Base-by-base conservation (phyloP, 1,140 invertebrate genomes). In the Zaprionus africanus region DNA sequence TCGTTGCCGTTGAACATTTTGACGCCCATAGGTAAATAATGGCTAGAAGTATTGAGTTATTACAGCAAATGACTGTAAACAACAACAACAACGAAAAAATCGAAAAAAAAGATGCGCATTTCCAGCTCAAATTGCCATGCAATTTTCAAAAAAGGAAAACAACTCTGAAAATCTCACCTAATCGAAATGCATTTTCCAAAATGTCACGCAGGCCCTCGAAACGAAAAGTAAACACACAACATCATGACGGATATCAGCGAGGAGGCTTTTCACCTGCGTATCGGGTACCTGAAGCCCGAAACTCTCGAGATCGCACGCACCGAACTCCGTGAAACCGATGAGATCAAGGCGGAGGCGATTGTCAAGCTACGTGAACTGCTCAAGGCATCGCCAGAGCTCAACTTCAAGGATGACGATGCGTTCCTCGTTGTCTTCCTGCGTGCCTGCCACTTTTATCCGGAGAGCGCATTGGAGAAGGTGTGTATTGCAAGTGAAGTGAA, bases 381-480 rank as follows among this genome's bases (percentile, higher is more conserved):
- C 0, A 94, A 95, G 79, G 95, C 95, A 92, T 94, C 95, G 74
- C 93, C 94, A 65, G 95, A 94, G 13, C 78, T 97, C 36, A 93
- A 94, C 70, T 97, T 93, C 67, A 94, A 93, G 57, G 95, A 96
- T 31, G 96, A 96, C 67, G 96, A 97, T 77, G 96, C 96, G 3
- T 95, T 96, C 28, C 93, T 97, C 0, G 93, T 95, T 22, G 95
- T 96, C 28, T 97, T 97, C 82, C 92, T 97, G 15, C 94, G 96
- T 41, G 96, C 96, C 34, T 96, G 96, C 90, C 97, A 97, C 92
- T 97, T 95, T 92, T 97, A 97, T 84, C 94, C 96, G 0, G 94
- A 97, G 71, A 96, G 96, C 92, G 96, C 96, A 0, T 93, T 95
- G 41, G 94, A 94, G 78, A 92, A 97, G 93, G 96, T 96, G 91